These are phyloP conservation scores for Deilephila elpenor DNA, from an alignment of 2,888 invertebrate species.

Conservation along the genomic window DNA sequence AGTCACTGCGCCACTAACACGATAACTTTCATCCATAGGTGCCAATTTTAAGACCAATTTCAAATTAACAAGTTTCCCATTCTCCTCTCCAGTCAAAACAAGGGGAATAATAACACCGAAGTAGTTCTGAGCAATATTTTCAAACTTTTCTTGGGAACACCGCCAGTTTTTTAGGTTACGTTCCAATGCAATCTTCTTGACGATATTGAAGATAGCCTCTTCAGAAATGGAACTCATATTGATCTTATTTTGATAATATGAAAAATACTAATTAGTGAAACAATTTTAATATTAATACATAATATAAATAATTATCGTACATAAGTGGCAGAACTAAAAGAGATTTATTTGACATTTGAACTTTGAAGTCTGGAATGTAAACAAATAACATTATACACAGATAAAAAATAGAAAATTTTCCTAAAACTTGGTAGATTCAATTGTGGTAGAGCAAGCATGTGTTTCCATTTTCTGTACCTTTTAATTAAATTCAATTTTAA, in stretches of 20 bases:
- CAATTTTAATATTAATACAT: neutral
- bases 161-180: constrained; percentile 50
- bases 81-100: constrained; percentile 49
- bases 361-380: constrained; percentile 6
- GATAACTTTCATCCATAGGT: constrained; percentile 69
- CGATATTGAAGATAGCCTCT: constrained; percentile 45
- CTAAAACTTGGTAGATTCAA: too few species aligned
- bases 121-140: constrained; percentile 72
- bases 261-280: neutral
- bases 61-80: constrained; percentile 45
- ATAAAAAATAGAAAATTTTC: neutral
- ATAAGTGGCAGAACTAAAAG: neutral
- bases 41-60: constrained; percentile 70
- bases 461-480: too few species aligned
- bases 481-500: too few species aligned
- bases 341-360: neutral
- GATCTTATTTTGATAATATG: neutral
- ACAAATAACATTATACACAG: neutral
- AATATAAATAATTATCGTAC: neutral
- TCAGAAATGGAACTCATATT: constrained; percentile 48
- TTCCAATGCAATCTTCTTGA: constrained; percentile 43
- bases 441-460: too few species aligned
- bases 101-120: constrained; percentile 73
- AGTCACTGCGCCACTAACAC: constrained; percentile 73
- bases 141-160: constrained; percentile 54